Percentiles rank a stretch among this genome's conserved stretches.
These are phyloP conservation scores for Hydrolagus colliei DNA, from an alignment of 2,797 vertebrate genomes.

Conservation along the genomic window DNA sequence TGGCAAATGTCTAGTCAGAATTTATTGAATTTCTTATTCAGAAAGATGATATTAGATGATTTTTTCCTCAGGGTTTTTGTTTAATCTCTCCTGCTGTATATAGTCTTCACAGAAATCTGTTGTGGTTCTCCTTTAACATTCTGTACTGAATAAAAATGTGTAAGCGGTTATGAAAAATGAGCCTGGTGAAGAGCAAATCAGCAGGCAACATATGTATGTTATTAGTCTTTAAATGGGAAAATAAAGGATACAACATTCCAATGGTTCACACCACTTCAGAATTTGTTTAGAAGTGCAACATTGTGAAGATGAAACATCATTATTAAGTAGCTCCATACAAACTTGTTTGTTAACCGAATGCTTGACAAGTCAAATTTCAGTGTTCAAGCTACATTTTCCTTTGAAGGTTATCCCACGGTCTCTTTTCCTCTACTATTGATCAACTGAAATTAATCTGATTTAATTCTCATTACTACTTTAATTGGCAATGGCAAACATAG, in stretches of 20 bases:
- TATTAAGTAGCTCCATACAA: not conserved
- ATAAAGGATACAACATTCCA: not conserved
- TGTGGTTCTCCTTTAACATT: constrained; percentile 15
- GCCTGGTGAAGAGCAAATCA: constrained; percentile 16
- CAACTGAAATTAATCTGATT: not conserved
- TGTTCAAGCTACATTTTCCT: not conserved
- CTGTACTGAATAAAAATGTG: not conserved
- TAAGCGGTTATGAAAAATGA: not conserved
- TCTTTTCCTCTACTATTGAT: not conserved
- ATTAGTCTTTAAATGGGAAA: constrained; percentile 23
- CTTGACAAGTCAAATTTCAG: not conserved
- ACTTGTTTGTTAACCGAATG: not conserved
- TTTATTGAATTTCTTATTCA: constrained; percentile 24
- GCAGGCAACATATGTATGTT: constrained; percentile 41
- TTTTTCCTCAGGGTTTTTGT: constrained; percentile 29
- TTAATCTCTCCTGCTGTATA: constrained; percentile 30
- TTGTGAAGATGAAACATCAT: not conserved
- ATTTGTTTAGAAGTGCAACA: not conserved
- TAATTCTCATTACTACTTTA: not conserved
- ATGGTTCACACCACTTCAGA: not conserved
- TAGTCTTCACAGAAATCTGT: constrained; percentile 34
- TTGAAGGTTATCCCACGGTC: not conserved
- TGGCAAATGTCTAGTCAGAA: not conserved
- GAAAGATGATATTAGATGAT: constrained; percentile 37
- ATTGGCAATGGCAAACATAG: not conserved